Percentiles rank a stretch among this genome's conserved stretches.
phyloP scores from a whole-genome alignment of 35 echinoderm and acorn worm genomes.

The Stichopus chloronotus region DNA sequence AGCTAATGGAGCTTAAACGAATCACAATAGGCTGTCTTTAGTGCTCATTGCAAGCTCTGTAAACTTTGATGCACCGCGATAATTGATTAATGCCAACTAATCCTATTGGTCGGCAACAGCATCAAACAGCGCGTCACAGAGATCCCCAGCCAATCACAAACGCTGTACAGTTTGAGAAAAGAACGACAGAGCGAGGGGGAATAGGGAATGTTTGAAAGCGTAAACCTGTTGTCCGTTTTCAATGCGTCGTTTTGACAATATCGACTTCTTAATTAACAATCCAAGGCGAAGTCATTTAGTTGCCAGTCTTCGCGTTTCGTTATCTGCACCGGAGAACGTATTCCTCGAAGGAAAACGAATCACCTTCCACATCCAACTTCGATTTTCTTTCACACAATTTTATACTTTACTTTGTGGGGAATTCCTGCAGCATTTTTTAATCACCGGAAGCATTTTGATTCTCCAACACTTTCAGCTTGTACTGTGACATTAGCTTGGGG shows the following conservation, averaged over 20 bases:
- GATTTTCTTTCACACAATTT: too few relatives aligned
- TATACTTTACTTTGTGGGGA: too few relatives aligned
- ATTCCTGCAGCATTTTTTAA: too few relatives aligned
- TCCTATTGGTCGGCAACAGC: neutral
- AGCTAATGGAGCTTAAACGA: constrained; percentile 39
- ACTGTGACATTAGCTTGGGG: too few relatives aligned
- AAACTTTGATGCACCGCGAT: constrained; percentile 43
- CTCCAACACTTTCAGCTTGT: too few relatives aligned
- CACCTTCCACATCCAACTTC: too few relatives aligned
- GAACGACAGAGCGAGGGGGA: too few relatives aligned
- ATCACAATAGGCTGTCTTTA: neutral
- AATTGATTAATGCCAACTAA: constrained; percentile 48
- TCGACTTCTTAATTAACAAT: constrained; percentile 28
- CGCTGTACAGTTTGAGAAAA: constrained; percentile 27
- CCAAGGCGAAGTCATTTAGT: neutral
- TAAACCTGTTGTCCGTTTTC: neutral
- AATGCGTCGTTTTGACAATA: neutral
- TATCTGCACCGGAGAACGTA: too few relatives aligned
- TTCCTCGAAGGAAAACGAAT: too few relatives aligned
- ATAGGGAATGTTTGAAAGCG: too few relatives aligned
- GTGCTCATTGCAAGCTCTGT: constrained; percentile 1
- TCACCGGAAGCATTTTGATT: too few relatives aligned
- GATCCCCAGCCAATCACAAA: neutral
- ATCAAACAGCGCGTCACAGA: neutral
- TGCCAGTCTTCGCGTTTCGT: neutral